Evolutionary conservation across 2,113 vertebrate species (phyloP).

Genomic region (Hippocampus mohnikei): DNA sequence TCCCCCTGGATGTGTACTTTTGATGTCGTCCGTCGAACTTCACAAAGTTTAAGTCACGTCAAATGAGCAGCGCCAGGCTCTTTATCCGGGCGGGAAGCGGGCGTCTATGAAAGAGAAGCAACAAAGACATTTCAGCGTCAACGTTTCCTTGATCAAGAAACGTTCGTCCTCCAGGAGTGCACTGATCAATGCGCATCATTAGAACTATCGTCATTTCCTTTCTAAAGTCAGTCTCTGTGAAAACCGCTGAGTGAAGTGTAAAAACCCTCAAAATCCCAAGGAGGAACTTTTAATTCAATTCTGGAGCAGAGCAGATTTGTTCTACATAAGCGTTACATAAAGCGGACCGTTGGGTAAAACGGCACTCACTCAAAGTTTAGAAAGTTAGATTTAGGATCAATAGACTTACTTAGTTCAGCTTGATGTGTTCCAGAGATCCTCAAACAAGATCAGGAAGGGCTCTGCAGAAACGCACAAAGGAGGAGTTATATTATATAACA

Average conservation of each 20-base stretch:
- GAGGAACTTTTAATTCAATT: background rate
- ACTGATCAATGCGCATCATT: background rate
- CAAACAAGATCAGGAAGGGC: background rate
- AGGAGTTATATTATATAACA: background rate
- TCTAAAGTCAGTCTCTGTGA: background rate
- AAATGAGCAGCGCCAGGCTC: conserved; percentile 18
- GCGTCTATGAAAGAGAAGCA: conserved; percentile 41
- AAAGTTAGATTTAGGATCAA: background rate
- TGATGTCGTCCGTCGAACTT: conserved; percentile 39
- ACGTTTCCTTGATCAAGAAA: background rate
- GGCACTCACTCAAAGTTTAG: background rate
- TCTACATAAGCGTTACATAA: background rate
- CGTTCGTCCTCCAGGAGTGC: background rate
- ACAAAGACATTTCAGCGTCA: conserved; percentile 4
- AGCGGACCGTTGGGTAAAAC: background rate
- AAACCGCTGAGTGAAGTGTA: background rate
- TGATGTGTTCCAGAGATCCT: background rate
- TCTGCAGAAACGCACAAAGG: background rate
- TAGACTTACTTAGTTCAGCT: conserved; percentile 2
- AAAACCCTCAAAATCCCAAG: background rate
- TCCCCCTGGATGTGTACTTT: conserved; percentile 51
- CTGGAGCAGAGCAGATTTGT: background rate
- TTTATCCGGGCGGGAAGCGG: conserved; percentile 1
- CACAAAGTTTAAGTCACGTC: conserved; percentile 31
- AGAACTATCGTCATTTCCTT: background rate